phyloP scores from a whole-genome alignment of 2,888 invertebrate genomes.

The Ariolimax columbianus region DNA sequence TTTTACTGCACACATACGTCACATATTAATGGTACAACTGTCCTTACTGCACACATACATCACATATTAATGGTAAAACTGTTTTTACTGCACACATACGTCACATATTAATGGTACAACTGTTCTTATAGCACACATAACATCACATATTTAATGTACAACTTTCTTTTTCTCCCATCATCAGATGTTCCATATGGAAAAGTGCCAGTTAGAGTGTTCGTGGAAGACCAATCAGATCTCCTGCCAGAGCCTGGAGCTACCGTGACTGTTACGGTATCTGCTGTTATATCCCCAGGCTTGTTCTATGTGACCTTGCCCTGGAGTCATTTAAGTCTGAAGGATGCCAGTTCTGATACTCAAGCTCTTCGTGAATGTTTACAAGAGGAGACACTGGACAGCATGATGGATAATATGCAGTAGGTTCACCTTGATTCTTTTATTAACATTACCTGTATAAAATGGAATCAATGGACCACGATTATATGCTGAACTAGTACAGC shows the following conservation, averaged over 20 bases:
- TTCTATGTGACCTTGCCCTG: constrained; percentile 76
- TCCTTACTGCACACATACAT: too few species aligned
- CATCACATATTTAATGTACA: background rate
- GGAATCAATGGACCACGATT: too few species aligned
- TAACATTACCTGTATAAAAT: too few species aligned
- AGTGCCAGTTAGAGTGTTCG: constrained; percentile 59
- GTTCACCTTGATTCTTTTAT: background rate
- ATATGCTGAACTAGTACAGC: too few species aligned
- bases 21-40: too few species aligned
- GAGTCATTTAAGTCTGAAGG: constrained; percentile 64
- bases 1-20: too few species aligned
- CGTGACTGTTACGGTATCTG: constrained; percentile 72
- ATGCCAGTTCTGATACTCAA: constrained; percentile 39
- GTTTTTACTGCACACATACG: too few species aligned
- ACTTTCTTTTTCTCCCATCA: background rate
- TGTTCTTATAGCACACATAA: background rate
- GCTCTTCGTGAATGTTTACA: background rate
- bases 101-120: background rate
- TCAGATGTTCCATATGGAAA: constrained; percentile 22
- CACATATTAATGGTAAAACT: too few species aligned
- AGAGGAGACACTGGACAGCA: constrained; percentile 37
- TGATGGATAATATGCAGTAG: constrained; percentile 44
- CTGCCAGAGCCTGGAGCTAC: constrained; percentile 67
- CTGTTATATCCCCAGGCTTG: constrained; percentile 69
- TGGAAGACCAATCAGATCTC: constrained; percentile 61